phyloP scores from a whole-genome alignment of 2,797 vertebrate species.

The Pantherophis vulpinus region DNA sequence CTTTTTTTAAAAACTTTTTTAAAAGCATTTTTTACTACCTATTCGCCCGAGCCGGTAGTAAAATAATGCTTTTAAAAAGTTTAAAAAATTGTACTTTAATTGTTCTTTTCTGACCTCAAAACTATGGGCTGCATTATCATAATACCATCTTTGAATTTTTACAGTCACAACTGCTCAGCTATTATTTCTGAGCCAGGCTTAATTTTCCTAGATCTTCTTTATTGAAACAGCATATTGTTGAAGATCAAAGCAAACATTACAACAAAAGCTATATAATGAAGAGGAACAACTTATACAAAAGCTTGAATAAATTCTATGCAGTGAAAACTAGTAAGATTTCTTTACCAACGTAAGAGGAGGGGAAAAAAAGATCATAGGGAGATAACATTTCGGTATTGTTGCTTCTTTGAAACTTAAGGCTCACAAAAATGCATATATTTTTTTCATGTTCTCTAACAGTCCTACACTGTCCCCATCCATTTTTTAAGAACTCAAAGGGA shows the following conservation, averaged over 20 bases:
- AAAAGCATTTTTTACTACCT: no score
- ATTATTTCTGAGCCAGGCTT: conserved; percentile 36
- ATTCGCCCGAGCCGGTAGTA: no score
- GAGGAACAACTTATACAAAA: conserved; percentile 38
- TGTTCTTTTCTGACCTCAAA: neutral
- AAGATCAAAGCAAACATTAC: conserved; percentile 42
- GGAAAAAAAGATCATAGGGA: conserved; percentile 12
- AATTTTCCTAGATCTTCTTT: neutral
- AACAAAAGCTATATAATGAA: neutral
- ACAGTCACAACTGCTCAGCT: conserved; percentile 25
- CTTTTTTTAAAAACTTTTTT: no score
- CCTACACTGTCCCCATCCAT: conserved; percentile 45
- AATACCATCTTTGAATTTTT: conserved; percentile 42
- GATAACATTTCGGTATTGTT: conserved; percentile 55
- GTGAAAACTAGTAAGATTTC: conserved; percentile 44
- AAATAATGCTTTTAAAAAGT: no score
- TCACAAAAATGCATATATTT: conserved; percentile 39
- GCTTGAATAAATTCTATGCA: conserved; percentile 23
- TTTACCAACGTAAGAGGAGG: neutral
- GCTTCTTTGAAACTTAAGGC: conserved; percentile 46
- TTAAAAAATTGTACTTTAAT: neutral
- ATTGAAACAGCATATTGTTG: neutral
- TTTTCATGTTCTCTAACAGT: conserved; percentile 47
- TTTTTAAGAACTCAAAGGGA: conserved; percentile 63
- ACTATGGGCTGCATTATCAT: conserved; percentile 44